Percentiles rank a stretch among this genome's conserved stretches.
Evolutionary conservation across 2,888 invertebrate genomes (phyloP).

Genomic region (Oscheius myriophilus): DNA sequence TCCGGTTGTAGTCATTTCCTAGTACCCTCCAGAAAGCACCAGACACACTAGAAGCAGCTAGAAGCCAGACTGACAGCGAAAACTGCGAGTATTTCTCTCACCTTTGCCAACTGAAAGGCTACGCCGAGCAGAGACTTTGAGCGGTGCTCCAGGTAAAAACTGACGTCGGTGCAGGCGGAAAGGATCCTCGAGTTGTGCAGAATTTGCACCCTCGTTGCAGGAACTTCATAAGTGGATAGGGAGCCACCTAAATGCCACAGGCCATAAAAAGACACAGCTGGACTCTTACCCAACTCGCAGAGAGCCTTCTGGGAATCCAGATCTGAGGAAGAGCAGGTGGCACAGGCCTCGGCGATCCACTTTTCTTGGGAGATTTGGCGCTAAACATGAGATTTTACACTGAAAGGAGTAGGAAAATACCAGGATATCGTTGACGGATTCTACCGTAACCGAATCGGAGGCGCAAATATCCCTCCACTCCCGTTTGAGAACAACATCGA

Average conservation of each 20-base stretch:
- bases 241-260: no score
- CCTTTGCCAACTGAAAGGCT: slow-evolving; percentile 49
- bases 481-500: slow-evolving; percentile 47
- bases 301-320: slow-evolving; percentile 41
- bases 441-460: slow-evolving; percentile 35
- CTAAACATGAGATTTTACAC: slow-evolving; percentile 19
- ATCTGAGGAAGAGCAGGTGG: slow-evolving; percentile 30
- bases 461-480: slow-evolving; percentile 54
- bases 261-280: neutral
- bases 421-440: slow-evolving; percentile 46
- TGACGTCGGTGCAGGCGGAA: slow-evolving; percentile 40
- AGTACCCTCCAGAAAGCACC: no score
- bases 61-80: no score
- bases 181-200: slow-evolving; percentile 41
- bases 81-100: no score
- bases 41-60: no score
- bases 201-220: slow-evolving; percentile 31
- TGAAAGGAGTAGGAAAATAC: slow-evolving; percentile 14
- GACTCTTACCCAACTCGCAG: slow-evolving; percentile 32
- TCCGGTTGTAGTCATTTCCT: no score
- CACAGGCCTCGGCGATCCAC: slow-evolving; percentile 50
- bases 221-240: neutral
- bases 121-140: slow-evolving; percentile 39
- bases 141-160: slow-evolving; percentile 42
- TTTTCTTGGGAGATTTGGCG: slow-evolving; percentile 37